Evolutionary conservation across 1,140 invertebrate species (phyloP), one percentile per base, ranked within the genome.

Genomic region (Temnothorax nylanderi): DNA sequence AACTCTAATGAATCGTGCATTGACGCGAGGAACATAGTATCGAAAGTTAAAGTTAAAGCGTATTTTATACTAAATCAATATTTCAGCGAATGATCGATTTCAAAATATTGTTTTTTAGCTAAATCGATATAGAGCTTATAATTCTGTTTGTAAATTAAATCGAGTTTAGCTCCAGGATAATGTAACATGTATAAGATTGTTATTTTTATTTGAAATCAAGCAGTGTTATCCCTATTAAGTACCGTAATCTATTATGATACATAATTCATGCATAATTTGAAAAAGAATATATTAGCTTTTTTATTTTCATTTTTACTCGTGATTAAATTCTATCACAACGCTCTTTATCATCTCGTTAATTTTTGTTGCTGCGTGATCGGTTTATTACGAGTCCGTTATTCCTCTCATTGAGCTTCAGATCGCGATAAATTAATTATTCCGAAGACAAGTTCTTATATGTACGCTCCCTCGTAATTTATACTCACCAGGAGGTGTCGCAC

Each of bases 401-500:
- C n/a, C 37, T 54, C 49, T 74, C 2, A 49, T 51, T 54, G 71
- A 13, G 26, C 16, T 72, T 34, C 18, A n/a, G 32, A 56, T 75
- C 18, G 34, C 13, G 32, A 18, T 26, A 47, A 60, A 32, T 84
- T 72, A 47, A 76, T 85, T 75, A 76, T 51, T 80, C n/a, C 3
- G 32, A 18, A 51, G 37, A 21, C 18, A 56, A 21, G 7, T 32
- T 47, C 26, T 51, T 26, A n/a, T 47, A 34, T 8, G 41, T 21
- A 64, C 32, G 7, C 16, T 69, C 21, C 3, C n/a, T 82, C 54
- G 44, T 47, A 60, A 62, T 74, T 84, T 88, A 77, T 89, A 94
- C 94, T 95, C 96, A 97, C 97, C 97, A 97, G 88, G 96, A 96
- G 69, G 97, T 97, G 93, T 97, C 96, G 92, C 97, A 97, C 90